Evolutionary conservation across 2,888 invertebrate genomes (phyloP), one percentile per base, ranked within the genome.

Genomic region (Cloeon dipterum): DNA sequence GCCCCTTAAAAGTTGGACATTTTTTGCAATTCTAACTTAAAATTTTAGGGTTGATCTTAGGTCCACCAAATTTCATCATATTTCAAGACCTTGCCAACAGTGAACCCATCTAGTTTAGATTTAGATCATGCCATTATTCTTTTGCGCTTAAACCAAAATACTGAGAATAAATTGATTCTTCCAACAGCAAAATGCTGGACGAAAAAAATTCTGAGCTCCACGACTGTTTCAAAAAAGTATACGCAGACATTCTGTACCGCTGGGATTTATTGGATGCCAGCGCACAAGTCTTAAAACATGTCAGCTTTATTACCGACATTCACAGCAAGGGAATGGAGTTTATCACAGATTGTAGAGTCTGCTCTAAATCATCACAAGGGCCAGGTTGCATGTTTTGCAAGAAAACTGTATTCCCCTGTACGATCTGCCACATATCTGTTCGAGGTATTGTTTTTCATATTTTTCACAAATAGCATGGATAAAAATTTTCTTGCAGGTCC

Each of bases 161-260:
- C n/a, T n/a, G n/a, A n/a, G n/a, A n/a, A n/a, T n/a, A n/a, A n/a
- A n/a, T n/a, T n/a, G n/a, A n/a, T n/a, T n/a, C n/a, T n/a, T n/a
- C n/a, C n/a, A n/a, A n/a, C 46, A 45, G 16, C 44, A 52, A 50
- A 40, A 46, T 62, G 42, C 43, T 63, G 26, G 63, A 65, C 44
- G 62, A 63, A 2, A 56, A 55, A 35, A 53, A 57, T 54, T 45
- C 59, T 26, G 61, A 63, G 1, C 57, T 75, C 20, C 86, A 85
- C 50, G 82, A 89, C 52, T 72, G 74, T 43, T 85, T 81, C 48
- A 88, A 88, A 55, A 66, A 74, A 44, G 71, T 72, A 0, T 94
- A 94, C 51, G 86, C 88, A 0, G 86, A 91, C 51, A 71, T 89
- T 19, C 61, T 94, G 32, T 78, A 86, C 49, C 64, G 77, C 23